Conservation (phyloP, 2,888 invertebrate species). For the Macrostomum cliftonense region DNA sequence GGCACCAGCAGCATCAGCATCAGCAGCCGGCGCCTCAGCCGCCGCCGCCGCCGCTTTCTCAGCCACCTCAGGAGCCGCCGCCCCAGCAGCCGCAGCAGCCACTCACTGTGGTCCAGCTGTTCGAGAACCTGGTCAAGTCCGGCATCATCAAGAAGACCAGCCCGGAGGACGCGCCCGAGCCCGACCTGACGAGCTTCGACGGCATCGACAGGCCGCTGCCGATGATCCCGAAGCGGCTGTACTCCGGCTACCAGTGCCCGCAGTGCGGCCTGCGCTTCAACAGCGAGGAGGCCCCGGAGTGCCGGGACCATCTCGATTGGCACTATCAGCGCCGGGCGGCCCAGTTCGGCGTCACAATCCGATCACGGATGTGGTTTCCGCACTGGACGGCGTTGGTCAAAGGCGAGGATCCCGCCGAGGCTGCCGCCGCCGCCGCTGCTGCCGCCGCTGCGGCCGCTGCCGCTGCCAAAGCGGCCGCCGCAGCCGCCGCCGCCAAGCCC, state of each 20-base stretch:
- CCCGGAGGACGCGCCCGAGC: not conserved
- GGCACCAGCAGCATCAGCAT: too few species aligned
- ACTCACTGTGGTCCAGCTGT: not conserved
- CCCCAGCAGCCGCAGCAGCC: too few species aligned
- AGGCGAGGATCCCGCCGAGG: not conserved
- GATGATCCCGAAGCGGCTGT: constrained; percentile 40
- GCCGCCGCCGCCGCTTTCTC: too few species aligned
- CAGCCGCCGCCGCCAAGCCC: constrained; percentile 4
- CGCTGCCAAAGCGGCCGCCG: not conserved
- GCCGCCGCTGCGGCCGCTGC: not conserved
- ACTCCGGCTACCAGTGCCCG: constrained; percentile 81
- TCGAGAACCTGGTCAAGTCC: not conserved
- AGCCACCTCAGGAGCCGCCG: too few species aligned
- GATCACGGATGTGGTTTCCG: too few species aligned
- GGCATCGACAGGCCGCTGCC: not conserved
- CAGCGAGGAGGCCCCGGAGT: constrained; percentile 57
- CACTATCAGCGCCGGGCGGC: constrained; percentile 45
- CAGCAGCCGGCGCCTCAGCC: too few species aligned
- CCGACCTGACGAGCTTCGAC: not conserved
- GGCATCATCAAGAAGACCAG: constrained; percentile 16
- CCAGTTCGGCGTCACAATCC: too few species aligned
- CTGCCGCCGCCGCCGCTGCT: too few species aligned
- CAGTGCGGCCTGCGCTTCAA: constrained; percentile 85
- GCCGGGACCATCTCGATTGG: constrained; percentile 85
- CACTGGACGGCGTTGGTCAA: too few species aligned